phyloP scores from a whole-genome alignment of 2,888 invertebrate genomes.

The Oscheius onirici region DNA sequence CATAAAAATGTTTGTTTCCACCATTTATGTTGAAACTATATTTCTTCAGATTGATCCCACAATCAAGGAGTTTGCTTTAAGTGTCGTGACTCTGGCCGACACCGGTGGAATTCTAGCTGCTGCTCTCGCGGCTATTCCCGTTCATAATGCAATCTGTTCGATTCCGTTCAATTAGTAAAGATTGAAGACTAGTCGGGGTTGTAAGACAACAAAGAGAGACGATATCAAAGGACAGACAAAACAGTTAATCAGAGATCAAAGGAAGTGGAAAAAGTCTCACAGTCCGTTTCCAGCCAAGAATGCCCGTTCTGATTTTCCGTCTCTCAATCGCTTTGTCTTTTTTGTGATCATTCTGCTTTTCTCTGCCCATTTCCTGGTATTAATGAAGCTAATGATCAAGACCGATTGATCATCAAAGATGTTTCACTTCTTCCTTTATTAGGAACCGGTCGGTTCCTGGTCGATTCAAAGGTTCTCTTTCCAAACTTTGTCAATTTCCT shows the following conservation, averaged over 20 bases:
- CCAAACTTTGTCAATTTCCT: too few species aligned
- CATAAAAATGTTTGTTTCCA: constrained; percentile 7
- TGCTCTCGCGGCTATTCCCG: constrained; percentile 19
- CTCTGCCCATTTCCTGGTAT: too few species aligned
- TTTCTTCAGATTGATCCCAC: not conserved
- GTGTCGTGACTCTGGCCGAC: constrained; percentile 4
- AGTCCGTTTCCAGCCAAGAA: not conserved
- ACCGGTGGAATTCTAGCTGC: constrained; percentile 10
- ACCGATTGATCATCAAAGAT: too few species aligned
- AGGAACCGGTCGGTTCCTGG: too few species aligned
- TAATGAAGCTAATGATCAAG: too few species aligned
- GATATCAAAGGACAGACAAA: not conserved
- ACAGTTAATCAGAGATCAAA: not conserved
- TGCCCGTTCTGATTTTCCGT: not conserved
- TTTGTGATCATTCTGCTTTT: too few species aligned
- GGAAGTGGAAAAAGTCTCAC: not conserved
- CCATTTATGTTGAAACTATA: not conserved
- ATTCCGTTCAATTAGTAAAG: constrained; percentile 9
- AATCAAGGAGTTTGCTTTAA: constrained; percentile 9
- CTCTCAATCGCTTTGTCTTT: too few species aligned
- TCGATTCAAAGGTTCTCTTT: too few species aligned
- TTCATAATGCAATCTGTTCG: constrained; percentile 15
- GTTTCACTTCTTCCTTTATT: too few species aligned
- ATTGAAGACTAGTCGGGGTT: not conserved
- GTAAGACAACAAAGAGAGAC: not conserved